Evolutionary conservation across 2,113 vertebrate species (phyloP).

Genomic region (Hippotragus niger): DNA sequence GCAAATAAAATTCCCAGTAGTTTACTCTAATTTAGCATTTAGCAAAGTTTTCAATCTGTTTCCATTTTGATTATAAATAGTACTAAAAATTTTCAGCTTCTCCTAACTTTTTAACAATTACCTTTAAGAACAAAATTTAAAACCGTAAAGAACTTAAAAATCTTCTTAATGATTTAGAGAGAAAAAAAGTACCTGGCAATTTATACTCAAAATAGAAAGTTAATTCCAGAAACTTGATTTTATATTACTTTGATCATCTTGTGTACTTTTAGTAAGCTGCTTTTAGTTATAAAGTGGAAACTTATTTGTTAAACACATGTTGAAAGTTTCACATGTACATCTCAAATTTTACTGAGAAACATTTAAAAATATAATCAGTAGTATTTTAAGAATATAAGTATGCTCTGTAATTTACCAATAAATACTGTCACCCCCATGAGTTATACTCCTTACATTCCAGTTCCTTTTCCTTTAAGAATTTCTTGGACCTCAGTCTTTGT

Average conservation of each 20-base stretch:
- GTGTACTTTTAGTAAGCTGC: neutral
- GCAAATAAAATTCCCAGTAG: neutral
- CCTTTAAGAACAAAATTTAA: neutral
- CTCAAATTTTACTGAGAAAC: conserved; percentile 1
- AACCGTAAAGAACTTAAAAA: neutral
- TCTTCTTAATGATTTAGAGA: neutral
- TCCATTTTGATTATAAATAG: neutral
- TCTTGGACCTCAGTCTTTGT: neutral
- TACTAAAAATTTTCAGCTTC: neutral
- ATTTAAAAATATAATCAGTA: neutral
- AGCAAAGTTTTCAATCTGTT: neutral
- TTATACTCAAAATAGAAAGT: neutral
- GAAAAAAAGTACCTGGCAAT: neutral
- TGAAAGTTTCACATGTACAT: neutral
- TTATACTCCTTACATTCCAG: neutral
- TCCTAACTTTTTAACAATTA: neutral
- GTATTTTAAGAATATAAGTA: neutral
- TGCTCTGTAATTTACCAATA: neutral
- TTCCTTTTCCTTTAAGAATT: neutral
- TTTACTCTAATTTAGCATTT: neutral
- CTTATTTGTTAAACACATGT: neutral
- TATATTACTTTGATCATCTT: neutral
- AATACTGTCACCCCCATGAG: neutral
- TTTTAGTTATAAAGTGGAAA: neutral
- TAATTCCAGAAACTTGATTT: neutral